A percentile compares a stretch with the other conserved stretches of the same genome.
Conservation (phyloP, 2,113 vertebrate species). For the Manacus vitellinus region DNA sequence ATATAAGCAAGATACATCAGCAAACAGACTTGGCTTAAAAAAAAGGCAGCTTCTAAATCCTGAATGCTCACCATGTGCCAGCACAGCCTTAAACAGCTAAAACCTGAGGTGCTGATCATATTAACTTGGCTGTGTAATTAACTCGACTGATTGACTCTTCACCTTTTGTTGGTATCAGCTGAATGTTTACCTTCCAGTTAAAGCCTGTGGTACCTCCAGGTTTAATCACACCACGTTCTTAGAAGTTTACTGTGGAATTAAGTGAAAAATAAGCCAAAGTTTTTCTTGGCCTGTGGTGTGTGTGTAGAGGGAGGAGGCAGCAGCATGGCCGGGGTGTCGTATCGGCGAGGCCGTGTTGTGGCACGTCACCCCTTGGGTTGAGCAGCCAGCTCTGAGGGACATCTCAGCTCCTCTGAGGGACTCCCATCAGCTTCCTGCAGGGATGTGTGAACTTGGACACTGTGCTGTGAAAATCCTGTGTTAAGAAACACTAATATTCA, state of each 20-base stretch:
- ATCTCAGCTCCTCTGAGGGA: not conserved
- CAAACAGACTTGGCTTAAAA: not conserved
- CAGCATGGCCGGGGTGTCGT: rapidly evolving
- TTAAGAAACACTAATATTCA: rapidly evolving
- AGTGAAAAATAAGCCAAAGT: rapidly evolving
- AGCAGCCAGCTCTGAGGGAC: not conserved
- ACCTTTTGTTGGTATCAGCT: not conserved
- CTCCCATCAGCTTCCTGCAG: not conserved
- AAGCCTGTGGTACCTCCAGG: not conserved
- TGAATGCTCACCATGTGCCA: rapidly evolving
- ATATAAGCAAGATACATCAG: not conserved
- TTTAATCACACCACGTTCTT: rapidly evolving
- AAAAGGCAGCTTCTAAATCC: not conserved
- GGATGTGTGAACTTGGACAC: not conserved
- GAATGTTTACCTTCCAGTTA: not conserved
- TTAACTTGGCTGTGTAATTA: not conserved
- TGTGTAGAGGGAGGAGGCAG: not conserved
- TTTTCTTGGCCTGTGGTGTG: not conserved
- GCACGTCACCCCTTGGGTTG: not conserved
- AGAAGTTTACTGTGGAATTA: not conserved
- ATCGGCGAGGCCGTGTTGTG: not conserved
- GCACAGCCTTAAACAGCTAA: not conserved
- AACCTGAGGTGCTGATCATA: rapidly evolving
- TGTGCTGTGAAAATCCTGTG: not conserved
- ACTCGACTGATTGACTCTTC: not conserved